Evolutionary conservation across 2,113 vertebrate genomes (phyloP), one percentile per base, ranked within the genome.

Genomic region (Clupea harengus): DNA sequence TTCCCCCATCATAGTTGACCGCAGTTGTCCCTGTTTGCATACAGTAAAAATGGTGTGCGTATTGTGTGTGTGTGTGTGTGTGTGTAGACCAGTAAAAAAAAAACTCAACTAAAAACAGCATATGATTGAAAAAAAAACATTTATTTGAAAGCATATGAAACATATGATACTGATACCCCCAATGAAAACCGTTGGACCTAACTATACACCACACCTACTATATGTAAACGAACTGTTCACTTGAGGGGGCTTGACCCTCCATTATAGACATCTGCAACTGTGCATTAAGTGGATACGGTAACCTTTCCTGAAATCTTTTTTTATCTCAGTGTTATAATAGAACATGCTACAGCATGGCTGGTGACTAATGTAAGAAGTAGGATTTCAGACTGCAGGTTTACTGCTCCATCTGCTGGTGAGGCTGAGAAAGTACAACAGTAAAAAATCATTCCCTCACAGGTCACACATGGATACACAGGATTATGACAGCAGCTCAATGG

Each of bases 361-460:
- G 45, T 47, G n/a, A 75, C 52, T 32, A 67, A 28, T 0, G 15
- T 17, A 2, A 45, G 72, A n/a, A 28, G 46, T 52, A 82, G 39
- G 85, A n/a, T 28, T 15, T 82, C 25, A 11, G n/a, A 78, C n/a
- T 25, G 32, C 45, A 84, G 82, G 54, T 88, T 82, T 75, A 88
- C 82, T 75, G 47, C 85, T 22, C 87, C 87, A 84, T 57, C 87
- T 88, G 87, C 78, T 88, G 87, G 52, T 54, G 7, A 9, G 17
- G 25, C 6, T 75, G n/a, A 39, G 45, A 8, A 78, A 84, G 54
- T 72, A 86, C 87, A 86, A 39, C 32, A 18, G 46, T 4, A 4
- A 18, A 75, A 75, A 75, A 75, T n/a, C 72, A 64, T 64, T 39
- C 32, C 28, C 11, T 32, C 64, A 64, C 64, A 78, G 72, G 72